These are phyloP conservation scores for Heliothis peltigera DNA, from an alignment of 2,888 invertebrate species.

Conservation along the genomic window DNA sequence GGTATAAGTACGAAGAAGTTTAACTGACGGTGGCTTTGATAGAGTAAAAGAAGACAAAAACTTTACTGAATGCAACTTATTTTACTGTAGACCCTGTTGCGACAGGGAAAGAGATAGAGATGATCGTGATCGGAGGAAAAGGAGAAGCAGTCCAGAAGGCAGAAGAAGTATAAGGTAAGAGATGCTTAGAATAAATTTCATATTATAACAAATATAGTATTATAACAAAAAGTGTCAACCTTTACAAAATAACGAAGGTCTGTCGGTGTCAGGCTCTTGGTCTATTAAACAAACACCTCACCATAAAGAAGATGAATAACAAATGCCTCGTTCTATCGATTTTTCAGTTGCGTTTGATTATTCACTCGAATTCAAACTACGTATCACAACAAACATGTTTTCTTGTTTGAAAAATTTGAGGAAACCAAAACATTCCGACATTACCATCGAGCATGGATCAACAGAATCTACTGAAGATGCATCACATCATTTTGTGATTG, in stretches of 20 bases:
- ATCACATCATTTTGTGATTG: constrained; percentile 7
- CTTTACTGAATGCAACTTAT: too few species aligned
- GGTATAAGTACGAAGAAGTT: too few species aligned
- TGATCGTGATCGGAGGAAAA: constrained; percentile 83
- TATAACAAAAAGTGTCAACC: too few species aligned
- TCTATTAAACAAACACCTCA: background rate
- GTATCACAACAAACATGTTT: constrained; percentile 1
- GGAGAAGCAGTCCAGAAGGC: constrained; percentile 84
- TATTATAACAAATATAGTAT: too few species aligned
- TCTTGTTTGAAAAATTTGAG: background rate
- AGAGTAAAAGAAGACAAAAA: too few species aligned
- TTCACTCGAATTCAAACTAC: background rate
- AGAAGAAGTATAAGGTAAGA: constrained; percentile 83
- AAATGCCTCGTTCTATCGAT: background rate
- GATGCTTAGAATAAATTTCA: too few species aligned
- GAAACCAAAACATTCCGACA: background rate
- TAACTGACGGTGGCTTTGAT: too few species aligned
- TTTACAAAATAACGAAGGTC: too few species aligned
- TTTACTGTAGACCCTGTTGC: too few species aligned
- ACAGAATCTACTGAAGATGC: background rate
- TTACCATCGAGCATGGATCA: background rate
- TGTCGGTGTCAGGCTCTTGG: too few species aligned
- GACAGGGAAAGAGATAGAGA: constrained; percentile 78
- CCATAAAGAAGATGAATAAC: background rate
- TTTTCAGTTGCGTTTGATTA: background rate